Base-by-base conservation (phyloP, 1,140 invertebrate species). In the Nebria ingens region DNA sequence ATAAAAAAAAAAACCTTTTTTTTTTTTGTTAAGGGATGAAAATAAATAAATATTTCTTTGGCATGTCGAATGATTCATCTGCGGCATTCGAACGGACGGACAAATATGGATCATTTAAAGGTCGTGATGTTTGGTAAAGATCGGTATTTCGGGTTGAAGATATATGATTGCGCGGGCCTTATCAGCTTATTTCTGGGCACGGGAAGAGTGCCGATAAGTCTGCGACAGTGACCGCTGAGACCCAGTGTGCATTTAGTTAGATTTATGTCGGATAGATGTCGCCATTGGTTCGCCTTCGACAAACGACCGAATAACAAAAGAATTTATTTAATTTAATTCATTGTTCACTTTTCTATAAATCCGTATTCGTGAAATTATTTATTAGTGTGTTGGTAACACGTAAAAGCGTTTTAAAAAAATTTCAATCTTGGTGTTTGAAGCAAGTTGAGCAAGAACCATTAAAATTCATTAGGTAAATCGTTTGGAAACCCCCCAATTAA, bases 401-500 rank as follows among this genome's bases (percentile, higher is more conserved):
- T n/a, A n/a, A n/a, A n/a, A n/a, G n/a, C n/a, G n/a, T n/a, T n/a
- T n/a, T n/a, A n/a, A n/a, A n/a, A n/a, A n/a, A n/a, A n/a, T n/a
- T n/a, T n/a, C n/a, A n/a, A n/a, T n/a, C n/a, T n/a, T n/a, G n/a
- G n/a, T n/a, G n/a, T n/a, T n/a, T n/a, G n/a, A n/a, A n/a, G n/a
- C n/a, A n/a, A n/a, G 4, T 29, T 29, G 4, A 4, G 25, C 25
- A 29, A 6, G 13, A 29, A 4, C 4, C 40, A 45, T 45, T 45
- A 11, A 45, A 45, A 45, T 45, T 45, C 15, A 45, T 45, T 45
- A 45, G 17, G 40, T 17, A 45, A 45, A 45, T 45, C 40, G 40
- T 45, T 45, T 17, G 15, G 40, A 45, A 45, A 45, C 40, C 40
- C 17, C 40, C 40, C 15, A 45, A 45, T 45, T 45, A 45, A 45